Conservation (phyloP, 2,797 vertebrate genomes). For the Phoxinus dragarum region DNA sequence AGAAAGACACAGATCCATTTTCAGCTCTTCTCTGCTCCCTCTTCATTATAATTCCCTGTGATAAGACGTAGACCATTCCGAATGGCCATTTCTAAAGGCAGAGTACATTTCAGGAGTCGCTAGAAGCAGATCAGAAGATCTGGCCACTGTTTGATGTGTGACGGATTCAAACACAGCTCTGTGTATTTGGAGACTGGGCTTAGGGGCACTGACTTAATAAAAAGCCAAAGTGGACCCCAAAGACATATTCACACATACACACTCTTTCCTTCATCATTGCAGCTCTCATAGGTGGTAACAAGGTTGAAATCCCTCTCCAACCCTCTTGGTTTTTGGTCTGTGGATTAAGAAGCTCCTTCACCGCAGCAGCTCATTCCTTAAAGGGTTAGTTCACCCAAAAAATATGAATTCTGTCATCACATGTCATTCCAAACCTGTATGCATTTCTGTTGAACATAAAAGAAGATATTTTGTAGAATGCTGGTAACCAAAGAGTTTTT, state of each 20-base stretch:
- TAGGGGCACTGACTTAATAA: background rate
- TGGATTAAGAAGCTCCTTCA: background rate
- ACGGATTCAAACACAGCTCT: conserved; percentile 34
- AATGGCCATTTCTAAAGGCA: conserved; percentile 28
- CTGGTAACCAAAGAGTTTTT: background rate
- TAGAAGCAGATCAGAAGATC: conserved; percentile 53
- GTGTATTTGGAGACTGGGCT: conserved; percentile 36
- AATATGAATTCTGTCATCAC: background rate
- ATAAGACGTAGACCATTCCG: conserved; percentile 21
- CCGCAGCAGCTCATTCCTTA: background rate
- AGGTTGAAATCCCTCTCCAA: conserved; percentile 8
- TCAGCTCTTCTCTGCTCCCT: conserved; percentile 19
- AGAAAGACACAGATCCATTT: conserved; percentile 34
- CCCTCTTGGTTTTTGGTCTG: conserved; percentile 25
- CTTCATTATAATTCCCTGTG: conserved; percentile 30
- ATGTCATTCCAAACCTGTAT: background rate
- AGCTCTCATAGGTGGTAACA: conserved; percentile 12
- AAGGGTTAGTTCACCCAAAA: conserved; percentile 10
- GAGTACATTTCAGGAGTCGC: conserved; percentile 30
- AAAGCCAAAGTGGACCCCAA: conserved; percentile 42
- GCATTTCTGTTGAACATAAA: background rate
- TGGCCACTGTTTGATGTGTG: conserved; percentile 48
- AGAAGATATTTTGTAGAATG: background rate
- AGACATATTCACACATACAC: conserved; percentile 31
- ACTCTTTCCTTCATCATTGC: conserved; percentile 14